Conservation (phyloP, 30 jellyfish, hydroid and myxozoan genomes). For the Clytia hemisphaerica region DNA sequence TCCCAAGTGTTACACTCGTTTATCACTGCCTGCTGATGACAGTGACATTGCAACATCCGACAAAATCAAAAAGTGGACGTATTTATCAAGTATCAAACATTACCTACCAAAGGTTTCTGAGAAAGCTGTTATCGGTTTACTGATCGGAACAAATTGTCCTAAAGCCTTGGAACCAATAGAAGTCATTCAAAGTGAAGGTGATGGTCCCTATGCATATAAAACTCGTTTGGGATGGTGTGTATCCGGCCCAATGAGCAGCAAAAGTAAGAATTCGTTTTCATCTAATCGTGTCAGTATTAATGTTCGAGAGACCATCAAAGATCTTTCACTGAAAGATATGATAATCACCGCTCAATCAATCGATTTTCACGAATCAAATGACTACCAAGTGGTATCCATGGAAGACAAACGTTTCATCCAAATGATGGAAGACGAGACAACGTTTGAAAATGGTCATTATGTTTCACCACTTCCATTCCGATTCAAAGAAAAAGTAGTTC, state of each 20-base stretch:
- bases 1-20: too few relatives aligned
- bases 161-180: conserved; percentile 22
- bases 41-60: background rate
- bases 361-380: conserved; percentile 3
- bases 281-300: background rate
- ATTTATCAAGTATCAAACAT: background rate
- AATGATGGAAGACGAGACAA: conserved; percentile 4
- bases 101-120: background rate
- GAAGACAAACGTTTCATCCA: conserved; percentile 7
- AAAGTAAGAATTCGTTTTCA: background rate
- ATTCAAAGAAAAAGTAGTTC: background rate
- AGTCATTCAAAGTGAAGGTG: background rate
- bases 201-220: conserved; percentile 18
- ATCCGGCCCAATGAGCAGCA: conserved; percentile 28
- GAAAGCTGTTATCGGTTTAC: conserved; percentile 11
- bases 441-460: conserved; percentile 19
- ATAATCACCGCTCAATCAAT: background rate
- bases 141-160: conserved; percentile 24
- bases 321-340: background rate
- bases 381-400: background rate
- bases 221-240: conserved; percentile 31
- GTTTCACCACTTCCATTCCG: background rate
- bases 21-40: background rate
- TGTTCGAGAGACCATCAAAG: background rate
- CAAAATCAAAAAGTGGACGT: background rate